Percentiles rank a stretch among this genome's conserved stretches.
Evolutionary conservation across 1,140 invertebrate genomes (phyloP).

Genomic region (Drosophila suzukii): DNA sequence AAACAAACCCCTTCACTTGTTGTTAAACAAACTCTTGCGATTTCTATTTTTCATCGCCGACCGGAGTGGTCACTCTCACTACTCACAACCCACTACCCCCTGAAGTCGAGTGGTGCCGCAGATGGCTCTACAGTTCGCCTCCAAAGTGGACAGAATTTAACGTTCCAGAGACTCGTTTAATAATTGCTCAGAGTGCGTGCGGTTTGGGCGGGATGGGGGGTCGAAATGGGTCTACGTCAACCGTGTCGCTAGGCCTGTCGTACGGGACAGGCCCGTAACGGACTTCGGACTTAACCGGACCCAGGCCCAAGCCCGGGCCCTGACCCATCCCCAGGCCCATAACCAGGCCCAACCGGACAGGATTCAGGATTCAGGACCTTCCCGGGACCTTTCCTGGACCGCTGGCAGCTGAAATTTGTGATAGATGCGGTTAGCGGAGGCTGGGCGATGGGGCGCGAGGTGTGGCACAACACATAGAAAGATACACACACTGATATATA

Average conservation of each 20-base stretch:
- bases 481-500: constrained; percentile 21
- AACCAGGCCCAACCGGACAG: constrained; percentile 6
- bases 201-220: constrained; percentile 64
- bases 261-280: constrained; percentile 46
- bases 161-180: constrained; percentile 82
- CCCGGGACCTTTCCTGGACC: constrained; percentile 29
- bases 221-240: constrained; percentile 60
- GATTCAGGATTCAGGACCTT: constrained; percentile 15
- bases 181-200: constrained; percentile 81
- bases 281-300: constrained; percentile 31
- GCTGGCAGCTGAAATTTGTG: constrained; percentile 73
- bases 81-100: neutral
- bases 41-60: constrained; percentile 70
- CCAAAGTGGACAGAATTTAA: constrained; percentile 82
- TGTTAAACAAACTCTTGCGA: constrained; percentile 81
- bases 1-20: constrained; percentile 80
- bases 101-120: constrained; percentile 48
- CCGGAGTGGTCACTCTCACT: constrained; percentile 22
- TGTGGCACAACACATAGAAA: constrained; percentile 50
- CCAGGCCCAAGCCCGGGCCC: constrained; percentile 9
- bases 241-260: constrained; percentile 74
- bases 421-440: constrained; percentile 80
- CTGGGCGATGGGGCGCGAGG: constrained; percentile 73
- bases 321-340: neutral
- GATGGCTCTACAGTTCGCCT: constrained; percentile 51